These are phyloP conservation scores for Thecocarcelia acutangulata DNA, from an alignment of 2,888 invertebrate species.

Conservation along the genomic window DNA sequence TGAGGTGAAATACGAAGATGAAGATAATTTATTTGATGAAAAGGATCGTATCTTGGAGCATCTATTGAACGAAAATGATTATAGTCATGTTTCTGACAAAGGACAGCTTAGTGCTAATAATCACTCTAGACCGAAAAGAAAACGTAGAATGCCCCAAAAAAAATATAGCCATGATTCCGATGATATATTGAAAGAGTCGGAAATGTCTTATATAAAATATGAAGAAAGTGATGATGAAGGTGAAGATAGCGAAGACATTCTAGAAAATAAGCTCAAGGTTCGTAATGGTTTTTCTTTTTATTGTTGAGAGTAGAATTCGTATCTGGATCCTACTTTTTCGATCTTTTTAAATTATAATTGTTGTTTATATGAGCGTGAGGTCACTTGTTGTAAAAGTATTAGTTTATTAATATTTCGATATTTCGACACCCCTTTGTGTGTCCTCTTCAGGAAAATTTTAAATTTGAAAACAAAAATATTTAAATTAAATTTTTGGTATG, in stretches of 20 bases:
- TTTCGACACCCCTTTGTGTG: too few relatives aligned
- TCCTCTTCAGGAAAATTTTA: too few relatives aligned
- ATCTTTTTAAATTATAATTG: too few relatives aligned
- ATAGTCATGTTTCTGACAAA: conserved; percentile 21
- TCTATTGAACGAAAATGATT: conserved; percentile 73
- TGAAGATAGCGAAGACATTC: conserved; percentile 74
- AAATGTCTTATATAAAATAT: conserved; percentile 74
- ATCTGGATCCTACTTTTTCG: too few relatives aligned
- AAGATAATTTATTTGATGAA: conserved; percentile 75
- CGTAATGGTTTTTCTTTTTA: too few relatives aligned
- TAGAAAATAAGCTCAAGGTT: conserved; percentile 71
- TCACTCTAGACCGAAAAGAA: conserved; percentile 9
- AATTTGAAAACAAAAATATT: not conserved
- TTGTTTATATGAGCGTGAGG: too few relatives aligned
- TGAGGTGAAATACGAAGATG: conserved; percentile 74
- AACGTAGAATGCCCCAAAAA: not conserved
- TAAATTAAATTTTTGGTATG: too few relatives aligned
- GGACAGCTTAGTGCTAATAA: not conserved
- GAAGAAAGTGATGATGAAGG: conserved; percentile 69
- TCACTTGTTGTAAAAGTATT: too few relatives aligned
- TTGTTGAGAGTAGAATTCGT: too few relatives aligned
- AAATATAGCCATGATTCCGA: conserved; percentile 43
- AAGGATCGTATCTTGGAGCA: conserved; percentile 77
- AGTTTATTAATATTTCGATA: too few relatives aligned
- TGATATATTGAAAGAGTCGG: conserved; percentile 74